These are phyloP conservation scores for Melanerpes formicivorus DNA, from an alignment of 2,113 vertebrate genomes.

Conservation along the genomic window DNA sequence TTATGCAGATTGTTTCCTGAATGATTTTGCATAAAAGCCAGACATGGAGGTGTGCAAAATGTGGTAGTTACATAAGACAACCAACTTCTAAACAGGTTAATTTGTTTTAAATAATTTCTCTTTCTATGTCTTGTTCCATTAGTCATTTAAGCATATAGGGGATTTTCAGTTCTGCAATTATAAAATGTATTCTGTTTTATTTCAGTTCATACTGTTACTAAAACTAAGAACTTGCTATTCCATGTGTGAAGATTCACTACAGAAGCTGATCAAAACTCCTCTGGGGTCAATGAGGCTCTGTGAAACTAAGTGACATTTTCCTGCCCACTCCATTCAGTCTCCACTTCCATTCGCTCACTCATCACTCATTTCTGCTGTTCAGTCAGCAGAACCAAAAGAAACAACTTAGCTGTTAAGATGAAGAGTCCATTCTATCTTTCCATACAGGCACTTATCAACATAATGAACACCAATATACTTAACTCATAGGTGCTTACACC, in stretches of 20 bases:
- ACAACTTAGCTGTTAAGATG: neutral
- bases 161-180: neutral
- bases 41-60: slow-evolving; percentile 20
- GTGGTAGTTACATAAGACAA: neutral
- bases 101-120: neutral
- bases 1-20: slow-evolving; percentile 5
- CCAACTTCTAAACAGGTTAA: neutral
- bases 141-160: neutral
- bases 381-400: neutral
- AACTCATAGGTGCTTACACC: neutral
- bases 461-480: neutral
- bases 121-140: neutral
- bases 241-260: neutral
- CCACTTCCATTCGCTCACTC: neutral
- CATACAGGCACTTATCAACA: neutral
- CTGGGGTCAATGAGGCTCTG: neutral
- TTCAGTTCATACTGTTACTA: neutral
- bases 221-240: neutral
- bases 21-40: slow-evolving; percentile 31
- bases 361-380: neutral
- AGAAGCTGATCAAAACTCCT: neutral
- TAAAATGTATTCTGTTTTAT: neutral
- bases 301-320: neutral
- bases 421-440: neutral
- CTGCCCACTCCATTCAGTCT: neutral